These are phyloP conservation scores for Gonatopus flavifemur DNA, from an alignment of 1,140 invertebrate genomes.

Conservation along the genomic window DNA sequence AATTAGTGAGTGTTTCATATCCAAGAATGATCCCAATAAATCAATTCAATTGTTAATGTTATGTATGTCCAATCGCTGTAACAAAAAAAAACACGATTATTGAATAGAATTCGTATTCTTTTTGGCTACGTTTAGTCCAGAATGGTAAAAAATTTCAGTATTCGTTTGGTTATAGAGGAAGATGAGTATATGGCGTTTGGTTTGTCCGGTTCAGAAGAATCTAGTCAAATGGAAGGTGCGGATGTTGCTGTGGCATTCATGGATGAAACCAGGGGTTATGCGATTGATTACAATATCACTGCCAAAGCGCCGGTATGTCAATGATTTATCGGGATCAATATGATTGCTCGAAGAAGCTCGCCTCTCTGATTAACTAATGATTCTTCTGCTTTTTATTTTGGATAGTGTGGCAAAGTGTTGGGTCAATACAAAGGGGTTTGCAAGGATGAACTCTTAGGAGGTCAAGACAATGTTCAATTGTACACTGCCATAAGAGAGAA, in stretches of 20 bases:
- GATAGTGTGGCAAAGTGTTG: conserved; percentile 81
- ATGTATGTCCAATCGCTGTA: not conserved
- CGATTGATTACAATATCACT: conserved; percentile 84
- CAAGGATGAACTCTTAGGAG: conserved; percentile 75
- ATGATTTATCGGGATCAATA: no score
- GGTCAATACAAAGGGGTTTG: conserved; percentile 86
- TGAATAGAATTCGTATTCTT: not conserved
- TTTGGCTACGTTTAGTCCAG: no score
- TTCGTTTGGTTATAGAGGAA: conserved; percentile 52
- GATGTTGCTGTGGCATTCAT: conserved; percentile 81
- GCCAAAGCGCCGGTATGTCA: conserved; percentile 73
- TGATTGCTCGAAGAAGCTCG: no score
- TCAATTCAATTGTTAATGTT: not conserved
- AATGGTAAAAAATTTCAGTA: not conserved
- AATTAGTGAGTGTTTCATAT: conserved; percentile 56
- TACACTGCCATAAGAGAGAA: conserved; percentile 69
- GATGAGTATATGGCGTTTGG: conserved; percentile 88
- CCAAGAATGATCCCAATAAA: not conserved
- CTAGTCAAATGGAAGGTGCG: conserved; percentile 80
- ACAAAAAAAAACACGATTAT: not conserved
- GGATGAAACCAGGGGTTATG: conserved; percentile 71
- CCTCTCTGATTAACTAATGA: conserved; percentile 6
- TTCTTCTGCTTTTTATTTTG: conserved; percentile 12
- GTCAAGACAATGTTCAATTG: conserved; percentile 76
- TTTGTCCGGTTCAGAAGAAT: conserved; percentile 71